Conservation (phyloP, 1,140 invertebrate species). For the Agrilus planipennis region DNA sequence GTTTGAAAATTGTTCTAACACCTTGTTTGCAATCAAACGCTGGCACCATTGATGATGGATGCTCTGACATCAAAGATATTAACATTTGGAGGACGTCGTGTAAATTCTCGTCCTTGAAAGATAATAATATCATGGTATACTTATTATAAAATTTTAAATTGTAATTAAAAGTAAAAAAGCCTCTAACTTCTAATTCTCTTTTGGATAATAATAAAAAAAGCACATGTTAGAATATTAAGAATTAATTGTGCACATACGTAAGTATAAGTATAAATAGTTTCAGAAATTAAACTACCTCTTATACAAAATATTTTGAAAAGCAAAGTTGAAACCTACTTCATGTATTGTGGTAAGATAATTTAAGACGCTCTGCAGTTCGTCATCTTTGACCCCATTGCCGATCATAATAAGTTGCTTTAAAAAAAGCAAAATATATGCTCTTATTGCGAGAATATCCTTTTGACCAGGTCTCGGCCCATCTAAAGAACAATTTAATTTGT, state of each 20-base stretch:
- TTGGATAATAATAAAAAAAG: no score
- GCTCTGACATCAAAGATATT: constrained; percentile 93
- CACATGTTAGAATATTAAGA: no score
- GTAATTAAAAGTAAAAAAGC: no score
- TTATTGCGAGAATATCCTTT: constrained; percentile 87
- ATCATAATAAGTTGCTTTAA: constrained; percentile 95
- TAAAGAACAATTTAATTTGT: constrained; percentile 35
- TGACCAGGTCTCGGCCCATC: constrained; percentile 87
- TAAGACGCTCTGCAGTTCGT: constrained; percentile 94
- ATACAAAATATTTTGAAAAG: no score
- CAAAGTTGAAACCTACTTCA: constrained; percentile 74
- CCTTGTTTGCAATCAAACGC: constrained; percentile 97
- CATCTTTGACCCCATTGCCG: constrained; percentile 93
- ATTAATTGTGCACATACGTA: no score
- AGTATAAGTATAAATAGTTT: no score
- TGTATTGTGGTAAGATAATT: constrained; percentile 97
- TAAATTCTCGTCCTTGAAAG: constrained; percentile 89
- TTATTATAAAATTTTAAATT: no score
- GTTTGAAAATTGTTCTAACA: constrained; percentile 91
- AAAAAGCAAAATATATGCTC: constrained; percentile 91
- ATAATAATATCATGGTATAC: no score
- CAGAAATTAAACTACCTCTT: no score
- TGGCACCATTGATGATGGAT: constrained; percentile 96
- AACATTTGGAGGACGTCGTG: constrained; percentile 96
- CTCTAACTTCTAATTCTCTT: no score